phyloP scores from a whole-genome alignment of 2,888 invertebrate species.

The Phyto melanocephala region DNA sequence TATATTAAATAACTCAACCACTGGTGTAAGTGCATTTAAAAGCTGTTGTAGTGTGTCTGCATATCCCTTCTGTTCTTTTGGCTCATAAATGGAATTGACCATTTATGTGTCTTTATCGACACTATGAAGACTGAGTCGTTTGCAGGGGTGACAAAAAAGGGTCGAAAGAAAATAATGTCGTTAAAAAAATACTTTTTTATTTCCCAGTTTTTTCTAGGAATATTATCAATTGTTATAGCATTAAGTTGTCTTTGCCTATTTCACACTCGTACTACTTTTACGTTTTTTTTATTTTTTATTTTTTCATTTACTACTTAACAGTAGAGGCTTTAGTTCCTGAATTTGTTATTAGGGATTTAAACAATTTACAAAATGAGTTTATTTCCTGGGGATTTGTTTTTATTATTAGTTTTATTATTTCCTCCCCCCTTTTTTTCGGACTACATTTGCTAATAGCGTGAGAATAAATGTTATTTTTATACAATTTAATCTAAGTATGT shows the following conservation, averaged over 20 bases:
- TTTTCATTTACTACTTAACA: not conserved
- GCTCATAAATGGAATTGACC: not conserved
- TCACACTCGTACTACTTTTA: not conserved
- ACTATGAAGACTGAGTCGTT: not conserved
- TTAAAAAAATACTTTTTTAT: not conserved
- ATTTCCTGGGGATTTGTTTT: constrained; percentile 49
- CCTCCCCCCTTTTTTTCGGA: not conserved
- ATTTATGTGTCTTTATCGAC: constrained; percentile 7
- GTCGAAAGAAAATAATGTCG: not conserved
- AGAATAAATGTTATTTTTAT: constrained; percentile 11
- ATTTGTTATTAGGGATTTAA: not conserved
- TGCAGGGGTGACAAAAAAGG: not conserved
- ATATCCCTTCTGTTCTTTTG: not conserved
- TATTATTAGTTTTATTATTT: constrained; percentile 5
- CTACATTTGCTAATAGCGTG: not conserved
- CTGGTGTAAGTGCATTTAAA: constrained; percentile 7
- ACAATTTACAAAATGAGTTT: constrained; percentile 53
- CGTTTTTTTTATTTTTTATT: not conserved
- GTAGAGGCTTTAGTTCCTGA: not conserved
- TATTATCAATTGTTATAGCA: not conserved
- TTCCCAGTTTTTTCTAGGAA: not conserved
- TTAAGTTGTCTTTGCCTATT: not conserved
- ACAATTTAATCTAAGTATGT: not conserved
- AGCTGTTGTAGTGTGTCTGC: not conserved
- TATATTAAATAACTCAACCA: constrained; percentile 31